A percentile compares a stretch with the other conserved stretches of the same genome.
Evolutionary conservation across 2,113 vertebrate species (phyloP).

Genomic region (Malaclemys terrapin): DNA sequence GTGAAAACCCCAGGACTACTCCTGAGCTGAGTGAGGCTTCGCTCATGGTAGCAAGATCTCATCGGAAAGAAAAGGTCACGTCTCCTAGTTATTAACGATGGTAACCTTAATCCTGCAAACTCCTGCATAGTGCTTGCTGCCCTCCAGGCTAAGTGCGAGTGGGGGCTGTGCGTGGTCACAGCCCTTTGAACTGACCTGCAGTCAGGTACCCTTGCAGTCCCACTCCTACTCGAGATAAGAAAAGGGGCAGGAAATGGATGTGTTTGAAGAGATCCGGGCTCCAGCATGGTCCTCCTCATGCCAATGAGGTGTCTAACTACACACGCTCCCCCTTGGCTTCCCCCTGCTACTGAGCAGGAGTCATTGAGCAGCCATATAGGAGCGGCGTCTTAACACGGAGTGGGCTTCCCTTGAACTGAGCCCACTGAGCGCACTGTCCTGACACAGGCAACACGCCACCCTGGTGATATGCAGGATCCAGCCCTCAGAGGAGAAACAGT

Average conservation of each 20-base stretch:
- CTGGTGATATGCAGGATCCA: background rate
- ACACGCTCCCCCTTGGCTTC: background rate
- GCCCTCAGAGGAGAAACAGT: background rate
- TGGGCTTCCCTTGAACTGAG: background rate
- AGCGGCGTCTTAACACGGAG: rapidly evolving
- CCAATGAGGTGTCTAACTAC: background rate
- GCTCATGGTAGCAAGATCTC: background rate
- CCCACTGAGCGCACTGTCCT: rapidly evolving
- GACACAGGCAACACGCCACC: background rate
- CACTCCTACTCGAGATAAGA: background rate
- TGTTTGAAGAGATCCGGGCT: background rate
- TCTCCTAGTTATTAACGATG: background rate
- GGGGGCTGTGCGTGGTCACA: background rate
- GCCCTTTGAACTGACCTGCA: background rate
- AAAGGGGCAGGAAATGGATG: background rate
- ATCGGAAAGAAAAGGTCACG: background rate
- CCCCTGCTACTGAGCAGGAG: background rate
- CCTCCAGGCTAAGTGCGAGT: background rate
- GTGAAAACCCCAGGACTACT: background rate
- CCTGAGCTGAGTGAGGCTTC: background rate
- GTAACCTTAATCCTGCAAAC: rapidly evolving
- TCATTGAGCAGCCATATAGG: rapidly evolving
- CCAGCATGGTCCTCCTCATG: background rate
- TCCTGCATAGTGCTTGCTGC: background rate
- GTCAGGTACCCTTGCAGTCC: background rate